Conservation (phyloP, 2,888 invertebrate genomes). For the Lepidochrysops patricia region DNA sequence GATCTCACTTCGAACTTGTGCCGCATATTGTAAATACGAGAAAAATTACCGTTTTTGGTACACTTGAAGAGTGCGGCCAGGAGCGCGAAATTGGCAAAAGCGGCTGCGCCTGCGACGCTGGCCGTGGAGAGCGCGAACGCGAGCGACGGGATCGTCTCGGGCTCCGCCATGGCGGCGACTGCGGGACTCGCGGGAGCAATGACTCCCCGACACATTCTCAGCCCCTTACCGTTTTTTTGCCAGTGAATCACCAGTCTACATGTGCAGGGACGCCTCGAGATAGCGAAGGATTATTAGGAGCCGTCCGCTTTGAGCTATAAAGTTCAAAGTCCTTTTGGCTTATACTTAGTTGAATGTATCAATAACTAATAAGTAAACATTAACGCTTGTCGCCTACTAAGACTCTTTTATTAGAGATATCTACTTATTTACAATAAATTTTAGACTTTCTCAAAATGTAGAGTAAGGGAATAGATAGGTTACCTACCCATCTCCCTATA, state of each 20-base stretch:
- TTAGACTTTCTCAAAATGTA: not conserved
- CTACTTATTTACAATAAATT: not conserved
- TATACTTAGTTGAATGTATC: not conserved
- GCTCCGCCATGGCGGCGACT: slow-evolving; percentile 55
- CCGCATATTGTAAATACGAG: slow-evolving; percentile 1
- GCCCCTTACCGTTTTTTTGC: slow-evolving; percentile 43
- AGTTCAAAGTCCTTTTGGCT: not conserved
- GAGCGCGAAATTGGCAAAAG: slow-evolving; percentile 58
- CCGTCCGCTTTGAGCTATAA: not conserved
- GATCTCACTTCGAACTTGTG: not conserved
- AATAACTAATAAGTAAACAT: not conserved
- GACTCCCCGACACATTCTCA: slow-evolving; percentile 62
- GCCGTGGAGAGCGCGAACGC: slow-evolving; percentile 46
- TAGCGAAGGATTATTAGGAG: slow-evolving; percentile 21
- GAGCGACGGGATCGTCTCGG: slow-evolving; percentile 49
- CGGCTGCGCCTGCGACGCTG: slow-evolving; percentile 59
- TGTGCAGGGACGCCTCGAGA: slow-evolving; percentile 48
- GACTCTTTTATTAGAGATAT: too few species aligned
- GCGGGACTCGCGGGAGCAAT: slow-evolving; percentile 66
- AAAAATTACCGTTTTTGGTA: slow-evolving; percentile 59
- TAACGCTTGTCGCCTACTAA: not conserved
- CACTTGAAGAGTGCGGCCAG: slow-evolving; percentile 57
- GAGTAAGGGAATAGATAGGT: too few species aligned
- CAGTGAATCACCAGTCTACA: slow-evolving; percentile 60
- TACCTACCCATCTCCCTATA: too few species aligned